Evolutionary conservation across 2,888 invertebrate genomes (phyloP).

Genomic region (Dysmachus trigonus): DNA sequence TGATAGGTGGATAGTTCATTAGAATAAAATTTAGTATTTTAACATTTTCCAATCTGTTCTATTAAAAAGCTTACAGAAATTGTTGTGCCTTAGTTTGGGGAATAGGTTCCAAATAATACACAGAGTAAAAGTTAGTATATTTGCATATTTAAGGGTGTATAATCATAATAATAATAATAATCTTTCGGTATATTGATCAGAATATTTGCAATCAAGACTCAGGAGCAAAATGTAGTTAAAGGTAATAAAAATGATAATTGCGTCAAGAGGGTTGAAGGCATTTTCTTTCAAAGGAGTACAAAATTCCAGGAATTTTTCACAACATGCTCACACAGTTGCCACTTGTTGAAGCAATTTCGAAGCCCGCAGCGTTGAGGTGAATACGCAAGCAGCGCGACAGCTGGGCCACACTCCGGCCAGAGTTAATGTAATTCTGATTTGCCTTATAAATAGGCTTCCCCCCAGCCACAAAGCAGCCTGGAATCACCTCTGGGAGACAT

Average conservation of each 20-base stretch:
- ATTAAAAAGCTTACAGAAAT: too few species aligned
- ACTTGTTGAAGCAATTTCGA: background rate
- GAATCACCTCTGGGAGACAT: background rate
- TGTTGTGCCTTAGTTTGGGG: too few species aligned
- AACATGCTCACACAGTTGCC: background rate
- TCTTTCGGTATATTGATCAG: too few species aligned
- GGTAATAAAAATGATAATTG: background rate
- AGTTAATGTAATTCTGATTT: background rate
- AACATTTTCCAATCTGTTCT: too few species aligned
- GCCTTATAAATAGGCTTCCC: background rate
- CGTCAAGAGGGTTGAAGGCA: background rate
- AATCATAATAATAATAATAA: too few species aligned
- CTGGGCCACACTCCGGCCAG: background rate
- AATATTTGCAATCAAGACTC: too few species aligned
- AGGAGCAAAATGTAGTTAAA: background rate
- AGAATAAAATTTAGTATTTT: too few species aligned
- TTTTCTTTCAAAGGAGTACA: background rate
- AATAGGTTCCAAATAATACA: too few species aligned
- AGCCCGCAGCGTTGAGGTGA: background rate
- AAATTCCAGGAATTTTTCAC: background rate
- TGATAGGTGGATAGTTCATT: too few species aligned
- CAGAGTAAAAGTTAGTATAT: too few species aligned
- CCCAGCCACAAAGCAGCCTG: background rate
- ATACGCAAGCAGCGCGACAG: background rate
- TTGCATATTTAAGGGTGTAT: too few species aligned